These are phyloP conservation scores for Cotesia congregata DNA, from an alignment of 2,888 invertebrate species.

Conservation along the genomic window DNA sequence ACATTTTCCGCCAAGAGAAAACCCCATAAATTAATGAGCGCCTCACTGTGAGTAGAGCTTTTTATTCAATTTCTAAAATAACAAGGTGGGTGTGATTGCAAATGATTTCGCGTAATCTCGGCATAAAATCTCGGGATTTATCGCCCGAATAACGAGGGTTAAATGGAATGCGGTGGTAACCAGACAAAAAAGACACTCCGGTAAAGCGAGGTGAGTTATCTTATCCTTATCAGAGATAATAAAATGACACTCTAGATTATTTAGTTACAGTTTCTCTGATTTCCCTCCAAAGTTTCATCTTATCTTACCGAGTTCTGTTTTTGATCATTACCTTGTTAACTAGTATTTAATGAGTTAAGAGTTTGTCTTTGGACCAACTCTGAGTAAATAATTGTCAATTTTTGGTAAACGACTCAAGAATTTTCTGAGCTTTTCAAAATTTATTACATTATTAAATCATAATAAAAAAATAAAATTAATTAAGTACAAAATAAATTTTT, in stretches of 20 bases:
- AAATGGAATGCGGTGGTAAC: not conserved
- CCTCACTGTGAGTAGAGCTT: not conserved
- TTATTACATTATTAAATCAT: no score
- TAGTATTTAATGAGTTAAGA: no score
- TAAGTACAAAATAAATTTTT: no score
- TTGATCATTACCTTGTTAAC: not conserved
- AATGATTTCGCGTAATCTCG: not conserved
- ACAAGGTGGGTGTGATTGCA: not conserved
- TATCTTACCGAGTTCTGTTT: not conserved
- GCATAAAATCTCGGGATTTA: not conserved
- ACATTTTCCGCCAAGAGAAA: no score
- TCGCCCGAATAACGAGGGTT: not conserved
- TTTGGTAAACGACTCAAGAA: no score
- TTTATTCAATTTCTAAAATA: not conserved
- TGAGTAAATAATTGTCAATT: no score
- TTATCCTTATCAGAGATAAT: not conserved
- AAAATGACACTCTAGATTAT: not conserved
- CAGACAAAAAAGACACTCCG: not conserved
- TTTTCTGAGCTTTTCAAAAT: no score
- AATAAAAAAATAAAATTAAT: no score
- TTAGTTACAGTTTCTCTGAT: not conserved
- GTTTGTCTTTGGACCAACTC: no score
- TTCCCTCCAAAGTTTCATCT: not conserved
- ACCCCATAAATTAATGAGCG: not conserved
- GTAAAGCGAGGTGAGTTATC: not conserved